These are phyloP conservation scores for Falcaria lacertinaria DNA, from an alignment of 2,888 invertebrate genomes.

Conservation along the genomic window DNA sequence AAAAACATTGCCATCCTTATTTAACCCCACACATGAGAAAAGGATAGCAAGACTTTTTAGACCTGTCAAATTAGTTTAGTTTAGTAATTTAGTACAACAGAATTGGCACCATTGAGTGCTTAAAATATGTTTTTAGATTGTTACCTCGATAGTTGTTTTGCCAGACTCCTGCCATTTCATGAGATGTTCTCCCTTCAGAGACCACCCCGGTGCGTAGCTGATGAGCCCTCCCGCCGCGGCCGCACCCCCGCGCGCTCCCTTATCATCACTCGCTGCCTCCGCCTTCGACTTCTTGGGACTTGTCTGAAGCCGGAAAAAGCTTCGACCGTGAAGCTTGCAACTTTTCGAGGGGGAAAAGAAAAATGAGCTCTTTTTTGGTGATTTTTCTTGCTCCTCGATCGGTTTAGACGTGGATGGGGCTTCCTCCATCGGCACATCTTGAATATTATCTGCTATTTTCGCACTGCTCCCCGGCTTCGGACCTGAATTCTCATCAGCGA, in stretches of 20 bases:
- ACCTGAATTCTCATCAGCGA: constrained; percentile 68
- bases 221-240: constrained; percentile 59
- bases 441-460: too few relatives aligned
- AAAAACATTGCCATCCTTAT: too few relatives aligned
- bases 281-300: constrained; percentile 74
- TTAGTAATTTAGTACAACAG: too few relatives aligned
- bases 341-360: constrained; percentile 76
- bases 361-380: constrained; percentile 74
- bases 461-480: constrained; percentile 50
- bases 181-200: constrained; percentile 80
- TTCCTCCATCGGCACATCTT: constrained; percentile 42
- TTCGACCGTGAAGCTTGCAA: constrained; percentile 71
- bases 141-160: constrained; percentile 80
- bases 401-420: constrained; percentile 53
- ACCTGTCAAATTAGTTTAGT: too few relatives aligned
- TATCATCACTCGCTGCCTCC: constrained; percentile 39
- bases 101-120: too few relatives aligned
- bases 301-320: constrained; percentile 75
- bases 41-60: too few relatives aligned
- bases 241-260: constrained; percentile 31
- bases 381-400: constrained; percentile 68
- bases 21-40: too few relatives aligned
- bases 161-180: constrained; percentile 82
- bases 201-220: constrained; percentile 82
- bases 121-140: constrained; percentile 9